A percentile compares a stretch with the other conserved stretches of the same genome.
phyloP scores from a whole-genome alignment of 2,888 invertebrate species.

The Diarsia mendica region DNA sequence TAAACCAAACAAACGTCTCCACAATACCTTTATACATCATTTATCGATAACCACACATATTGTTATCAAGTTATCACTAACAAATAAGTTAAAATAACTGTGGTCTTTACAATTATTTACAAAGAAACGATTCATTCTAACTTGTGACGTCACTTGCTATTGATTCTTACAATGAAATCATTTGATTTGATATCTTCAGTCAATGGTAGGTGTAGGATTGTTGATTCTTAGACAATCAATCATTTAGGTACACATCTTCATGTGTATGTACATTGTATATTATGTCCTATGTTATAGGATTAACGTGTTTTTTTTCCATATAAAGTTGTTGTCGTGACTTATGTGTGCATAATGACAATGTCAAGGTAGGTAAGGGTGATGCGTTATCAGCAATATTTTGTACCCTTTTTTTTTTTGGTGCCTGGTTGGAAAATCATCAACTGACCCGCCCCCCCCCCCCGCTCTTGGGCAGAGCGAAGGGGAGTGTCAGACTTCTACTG shows the following conservation, averaged over 20 bases:
- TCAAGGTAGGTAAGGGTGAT: background rate
- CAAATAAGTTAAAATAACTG: slow-evolving; percentile 60
- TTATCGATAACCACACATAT: slow-evolving; percentile 46
- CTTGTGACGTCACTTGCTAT: slow-evolving; percentile 39
- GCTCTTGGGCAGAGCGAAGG: no score
- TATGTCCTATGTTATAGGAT: background rate
- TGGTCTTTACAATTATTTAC: slow-evolving; percentile 30
- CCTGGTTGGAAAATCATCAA: no score
- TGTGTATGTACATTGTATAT: slow-evolving; percentile 18
- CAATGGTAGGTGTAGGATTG: slow-evolving; percentile 59
- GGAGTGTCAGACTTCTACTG: no score
- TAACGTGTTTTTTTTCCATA: slow-evolving; percentile 1
- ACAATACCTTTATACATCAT: slow-evolving; percentile 37
- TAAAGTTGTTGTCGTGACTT: background rate
- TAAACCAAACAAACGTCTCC: slow-evolving; percentile 38
- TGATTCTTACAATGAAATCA: slow-evolving; percentile 58
- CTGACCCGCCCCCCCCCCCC: no score
- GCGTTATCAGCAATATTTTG: no score
- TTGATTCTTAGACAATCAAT: slow-evolving; percentile 17
- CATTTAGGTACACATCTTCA: background rate
- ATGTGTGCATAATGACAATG: background rate
- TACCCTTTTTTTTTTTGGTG: no score
- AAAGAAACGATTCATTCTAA: slow-evolving; percentile 35
- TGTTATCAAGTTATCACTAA: slow-evolving; percentile 48
- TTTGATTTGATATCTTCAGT: slow-evolving; percentile 45